These are phyloP conservation scores for Drosophila rufa DNA, from an alignment of 1,140 invertebrate species.

Conservation along the genomic window DNA sequence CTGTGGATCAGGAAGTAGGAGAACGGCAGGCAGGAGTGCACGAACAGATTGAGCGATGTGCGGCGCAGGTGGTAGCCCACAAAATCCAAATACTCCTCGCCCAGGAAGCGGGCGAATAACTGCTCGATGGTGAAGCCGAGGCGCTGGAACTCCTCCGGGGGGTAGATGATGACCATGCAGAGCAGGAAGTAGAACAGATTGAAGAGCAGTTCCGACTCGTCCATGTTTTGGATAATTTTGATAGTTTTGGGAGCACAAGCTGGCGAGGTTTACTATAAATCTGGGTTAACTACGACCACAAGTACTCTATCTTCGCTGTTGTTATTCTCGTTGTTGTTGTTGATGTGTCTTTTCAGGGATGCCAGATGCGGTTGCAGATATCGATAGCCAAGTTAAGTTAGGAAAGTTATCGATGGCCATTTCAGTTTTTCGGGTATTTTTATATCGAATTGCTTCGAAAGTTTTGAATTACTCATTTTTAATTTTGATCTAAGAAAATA, in stretches of 20 bases:
- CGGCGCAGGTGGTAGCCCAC: conserved; percentile 90
- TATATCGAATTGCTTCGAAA: too few species aligned
- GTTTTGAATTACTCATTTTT: too few species aligned
- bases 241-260: conserved; percentile 30
- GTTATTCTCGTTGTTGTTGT: conserved; percentile 18
- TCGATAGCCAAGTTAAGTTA: neutral
- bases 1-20: conserved; percentile 88
- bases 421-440: too few species aligned
- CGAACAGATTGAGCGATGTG: conserved; percentile 88
- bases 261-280: conserved; percentile 1
- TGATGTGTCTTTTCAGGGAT: neutral
- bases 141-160: conserved; percentile 90
- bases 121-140: conserved; percentile 90
- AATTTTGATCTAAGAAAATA: too few species aligned
- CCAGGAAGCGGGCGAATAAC: conserved; percentile 88
- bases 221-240: conserved; percentile 81
- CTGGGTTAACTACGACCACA: conserved; percentile 10
- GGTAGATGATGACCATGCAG: conserved; percentile 90
- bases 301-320: conserved; percentile 3
- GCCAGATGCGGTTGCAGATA: neutral
- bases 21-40: conserved; percentile 89
- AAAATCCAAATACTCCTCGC: conserved; percentile 89
- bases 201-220: conserved; percentile 86
- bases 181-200: conserved; percentile 90
- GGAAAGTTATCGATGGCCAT: too few species aligned